phyloP scores from a whole-genome alignment of 2,888 invertebrate species.

The Perdita meconis region DNA sequence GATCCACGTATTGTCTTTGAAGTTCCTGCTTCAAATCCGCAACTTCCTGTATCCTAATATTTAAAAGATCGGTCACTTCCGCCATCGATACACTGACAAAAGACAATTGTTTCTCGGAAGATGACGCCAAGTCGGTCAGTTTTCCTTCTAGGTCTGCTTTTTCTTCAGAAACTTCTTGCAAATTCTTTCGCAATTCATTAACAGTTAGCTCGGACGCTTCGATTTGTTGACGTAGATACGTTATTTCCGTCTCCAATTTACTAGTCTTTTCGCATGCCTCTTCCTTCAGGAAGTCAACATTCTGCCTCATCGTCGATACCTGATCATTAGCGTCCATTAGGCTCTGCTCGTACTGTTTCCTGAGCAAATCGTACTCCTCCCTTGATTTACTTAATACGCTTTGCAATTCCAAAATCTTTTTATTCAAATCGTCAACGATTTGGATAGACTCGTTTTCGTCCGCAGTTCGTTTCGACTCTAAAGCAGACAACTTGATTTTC shows the following conservation, averaged over 20 bases:
- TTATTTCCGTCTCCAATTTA: constrained; percentile 66
- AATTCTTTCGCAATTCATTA: constrained; percentile 53
- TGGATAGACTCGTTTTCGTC: constrained; percentile 56
- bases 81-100: constrained; percentile 66
- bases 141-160: constrained; percentile 80
- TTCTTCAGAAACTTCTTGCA: constrained; percentile 60
- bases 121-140: constrained; percentile 82
- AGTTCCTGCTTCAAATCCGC: constrained; percentile 77
- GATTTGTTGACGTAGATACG: constrained; percentile 53
- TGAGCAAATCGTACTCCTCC: constrained; percentile 71
- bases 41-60: constrained; percentile 78
- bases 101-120: constrained; percentile 79
- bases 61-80: constrained; percentile 77
- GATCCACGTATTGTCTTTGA: constrained; percentile 71
- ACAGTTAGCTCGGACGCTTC: constrained; percentile 42
- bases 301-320: constrained; percentile 69
- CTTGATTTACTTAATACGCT: constrained; percentile 66
- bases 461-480: constrained; percentile 58
- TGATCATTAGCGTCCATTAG: constrained; percentile 76
- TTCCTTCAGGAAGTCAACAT: constrained; percentile 68
- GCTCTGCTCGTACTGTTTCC: constrained; percentile 74
- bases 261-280: constrained; percentile 69
- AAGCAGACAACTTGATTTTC: constrained; percentile 78
- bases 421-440: constrained; percentile 69
- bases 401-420: constrained; percentile 66